Percentiles rank a stretch among this genome's conserved stretches.
These are phyloP conservation scores for Holcopasites calliopsidis DNA, from an alignment of 1,140 invertebrate genomes.

Conservation along the genomic window DNA sequence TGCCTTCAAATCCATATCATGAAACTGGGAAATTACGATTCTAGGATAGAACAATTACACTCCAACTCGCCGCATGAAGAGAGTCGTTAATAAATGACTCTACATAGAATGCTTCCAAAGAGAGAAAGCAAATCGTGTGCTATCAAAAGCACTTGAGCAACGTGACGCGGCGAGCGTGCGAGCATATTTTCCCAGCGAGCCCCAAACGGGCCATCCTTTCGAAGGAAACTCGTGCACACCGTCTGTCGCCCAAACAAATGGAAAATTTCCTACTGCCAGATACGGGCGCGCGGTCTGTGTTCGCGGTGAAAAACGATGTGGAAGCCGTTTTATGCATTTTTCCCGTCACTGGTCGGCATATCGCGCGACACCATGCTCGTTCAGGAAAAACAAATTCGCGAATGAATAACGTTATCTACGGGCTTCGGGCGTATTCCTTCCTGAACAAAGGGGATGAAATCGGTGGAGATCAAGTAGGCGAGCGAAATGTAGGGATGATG, in stretches of 20 bases:
- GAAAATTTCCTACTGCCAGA: neutral
- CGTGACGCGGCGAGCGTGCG: neutral
- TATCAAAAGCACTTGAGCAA: neutral
- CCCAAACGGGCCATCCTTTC: neutral
- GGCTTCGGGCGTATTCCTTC: neutral
- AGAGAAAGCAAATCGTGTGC: no score
- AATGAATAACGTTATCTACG: neutral
- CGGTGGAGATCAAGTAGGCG: no score
- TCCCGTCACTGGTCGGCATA: neutral
- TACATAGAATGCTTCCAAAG: no score
- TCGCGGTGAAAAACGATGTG: constrained; percentile 1
- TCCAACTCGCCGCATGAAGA: neutral
- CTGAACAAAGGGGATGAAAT: no score
- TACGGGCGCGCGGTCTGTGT: no score
- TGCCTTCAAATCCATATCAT: no score
- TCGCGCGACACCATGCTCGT: neutral
- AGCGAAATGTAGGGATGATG: no score
- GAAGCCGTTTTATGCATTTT: constrained; percentile 25
- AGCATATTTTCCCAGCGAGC: neutral
- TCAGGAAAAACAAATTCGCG: neutral
- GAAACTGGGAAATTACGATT: no score
- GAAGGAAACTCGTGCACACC: neutral
- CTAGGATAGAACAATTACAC: no score
- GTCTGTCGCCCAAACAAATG: constrained; percentile 11
- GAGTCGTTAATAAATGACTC: neutral